A percentile compares a stretch with the other conserved stretches of the same genome.
phyloP scores from a whole-genome alignment of 2,888 invertebrate genomes.

The Calliphora vomitoria region DNA sequence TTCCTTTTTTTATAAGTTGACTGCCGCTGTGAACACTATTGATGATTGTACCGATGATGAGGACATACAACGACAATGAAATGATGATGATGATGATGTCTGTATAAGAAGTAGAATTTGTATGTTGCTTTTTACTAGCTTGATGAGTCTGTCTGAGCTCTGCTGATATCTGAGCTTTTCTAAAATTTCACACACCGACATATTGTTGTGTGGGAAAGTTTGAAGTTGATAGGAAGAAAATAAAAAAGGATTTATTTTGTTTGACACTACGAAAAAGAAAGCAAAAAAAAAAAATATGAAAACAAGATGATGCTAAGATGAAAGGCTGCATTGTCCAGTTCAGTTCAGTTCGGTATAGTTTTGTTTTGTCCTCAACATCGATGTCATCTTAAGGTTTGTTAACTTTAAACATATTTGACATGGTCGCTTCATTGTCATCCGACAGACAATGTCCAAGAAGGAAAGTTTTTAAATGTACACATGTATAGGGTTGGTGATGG shows the following conservation, averaged over 20 bases:
- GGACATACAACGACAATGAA: constrained; percentile 20
- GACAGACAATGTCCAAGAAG: constrained; percentile 34
- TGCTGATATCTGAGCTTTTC: constrained; percentile 63
- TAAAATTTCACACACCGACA: neutral
- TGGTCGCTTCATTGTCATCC: constrained; percentile 52
- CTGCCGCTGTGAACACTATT: constrained; percentile 46
- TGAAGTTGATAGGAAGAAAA: neutral
- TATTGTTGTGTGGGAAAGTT: constrained; percentile 17
- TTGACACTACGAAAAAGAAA: constrained; percentile 8
- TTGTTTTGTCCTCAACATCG: constrained; percentile 17
- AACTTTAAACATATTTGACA: constrained; percentile 69
- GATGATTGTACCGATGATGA: constrained; percentile 58
- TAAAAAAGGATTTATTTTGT: constrained; percentile 53
- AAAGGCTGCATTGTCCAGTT: constrained; percentile 64
- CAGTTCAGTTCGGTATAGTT: constrained; percentile 31
- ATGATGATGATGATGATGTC: constrained; percentile 52
- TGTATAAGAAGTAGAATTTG: constrained; percentile 43
- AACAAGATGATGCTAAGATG: constrained; percentile 46
- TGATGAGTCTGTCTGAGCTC: constrained; percentile 46
- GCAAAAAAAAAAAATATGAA: neutral
- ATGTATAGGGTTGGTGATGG: neutral
- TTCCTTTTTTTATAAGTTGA: constrained; percentile 36
- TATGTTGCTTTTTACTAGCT: constrained; percentile 29
- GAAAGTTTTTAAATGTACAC: constrained; percentile 9
- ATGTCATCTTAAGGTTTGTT: constrained; percentile 64